Evolutionary conservation across 2,888 invertebrate genomes (phyloP).

Genomic region (Pheosia tremula): DNA sequence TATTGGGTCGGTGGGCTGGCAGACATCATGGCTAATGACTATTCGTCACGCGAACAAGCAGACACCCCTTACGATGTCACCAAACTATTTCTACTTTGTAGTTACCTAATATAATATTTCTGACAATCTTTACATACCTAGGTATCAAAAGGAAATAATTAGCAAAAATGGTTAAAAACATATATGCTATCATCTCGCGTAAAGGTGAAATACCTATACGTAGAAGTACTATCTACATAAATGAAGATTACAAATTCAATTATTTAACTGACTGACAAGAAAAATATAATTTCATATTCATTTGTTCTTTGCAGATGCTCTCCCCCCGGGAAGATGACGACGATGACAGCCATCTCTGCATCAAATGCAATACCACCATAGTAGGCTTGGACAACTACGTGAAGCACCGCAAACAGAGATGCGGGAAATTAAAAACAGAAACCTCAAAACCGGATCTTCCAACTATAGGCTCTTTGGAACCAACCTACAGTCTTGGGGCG

Average conservation of each 20-base stretch:
- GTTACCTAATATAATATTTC: neutral
- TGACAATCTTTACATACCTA: slow-evolving; percentile 1
- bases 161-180: no score
- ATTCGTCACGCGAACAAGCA: slow-evolving; percentile 65
- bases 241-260: no score
- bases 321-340: slow-evolving; percentile 86
- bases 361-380: slow-evolving; percentile 93
- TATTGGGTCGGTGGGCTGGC: slow-evolving; percentile 56
- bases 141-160: no score
- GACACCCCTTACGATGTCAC: slow-evolving; percentile 58
- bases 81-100: slow-evolving; percentile 28
- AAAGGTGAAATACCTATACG: no score
- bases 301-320: slow-evolving; percentile 74
- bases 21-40: slow-evolving; percentile 69
- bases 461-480: slow-evolving; percentile 69
- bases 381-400: slow-evolving; percentile 94
- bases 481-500: slow-evolving; percentile 87
- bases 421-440: slow-evolving; percentile 73
- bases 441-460: slow-evolving; percentile 58
- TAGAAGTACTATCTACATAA: no score
- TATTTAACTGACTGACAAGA: no score
- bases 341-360: slow-evolving; percentile 94
- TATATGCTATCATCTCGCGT: no score
- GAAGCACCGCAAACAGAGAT: slow-evolving; percentile 90
- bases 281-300: neutral